These are phyloP conservation scores for Zaprionus davidi DNA, from an alignment of 1,140 invertebrate species.

Conservation along the genomic window DNA sequence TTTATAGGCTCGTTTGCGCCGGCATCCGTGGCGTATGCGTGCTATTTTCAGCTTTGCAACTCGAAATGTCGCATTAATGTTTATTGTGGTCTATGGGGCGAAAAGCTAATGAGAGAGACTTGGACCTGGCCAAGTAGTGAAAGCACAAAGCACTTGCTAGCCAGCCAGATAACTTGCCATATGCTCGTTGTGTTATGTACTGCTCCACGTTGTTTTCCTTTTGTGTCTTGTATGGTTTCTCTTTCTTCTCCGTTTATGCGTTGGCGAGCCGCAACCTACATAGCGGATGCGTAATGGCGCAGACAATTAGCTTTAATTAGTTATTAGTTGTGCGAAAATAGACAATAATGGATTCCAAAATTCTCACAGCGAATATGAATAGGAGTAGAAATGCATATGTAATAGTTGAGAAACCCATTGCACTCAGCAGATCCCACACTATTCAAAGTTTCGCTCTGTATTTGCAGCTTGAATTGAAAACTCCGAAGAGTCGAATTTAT, in stretches of 20 bases:
- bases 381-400: background rate
- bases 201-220: conserved; percentile 28
- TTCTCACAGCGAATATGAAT: background rate
- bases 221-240: conserved; percentile 35
- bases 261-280: conserved; percentile 15
- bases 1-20: conserved; percentile 35
- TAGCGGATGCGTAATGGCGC: conserved; percentile 41
- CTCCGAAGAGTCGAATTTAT: conserved; percentile 78
- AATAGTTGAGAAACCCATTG: background rate
- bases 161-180: conserved; percentile 21
- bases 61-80: conserved; percentile 68
- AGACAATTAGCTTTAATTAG: conserved; percentile 31
- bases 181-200: conserved; percentile 9
- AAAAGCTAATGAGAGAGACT: conserved; percentile 40
- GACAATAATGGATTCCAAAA: background rate
- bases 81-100: background rate
- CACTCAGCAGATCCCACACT: background rate
- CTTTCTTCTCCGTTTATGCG: conserved; percentile 26
- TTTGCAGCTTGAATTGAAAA: conserved; percentile 69
- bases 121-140: conserved; percentile 15
- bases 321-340: background rate
- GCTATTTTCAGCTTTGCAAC: conserved; percentile 72
- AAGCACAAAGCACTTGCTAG: conserved; percentile 20
- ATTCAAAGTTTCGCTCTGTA: background rate
- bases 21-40: conserved; percentile 80